These are phyloP conservation scores for Ptychadena robeensis DNA, from an alignment of 2,797 vertebrate species.

Conservation along the genomic window DNA sequence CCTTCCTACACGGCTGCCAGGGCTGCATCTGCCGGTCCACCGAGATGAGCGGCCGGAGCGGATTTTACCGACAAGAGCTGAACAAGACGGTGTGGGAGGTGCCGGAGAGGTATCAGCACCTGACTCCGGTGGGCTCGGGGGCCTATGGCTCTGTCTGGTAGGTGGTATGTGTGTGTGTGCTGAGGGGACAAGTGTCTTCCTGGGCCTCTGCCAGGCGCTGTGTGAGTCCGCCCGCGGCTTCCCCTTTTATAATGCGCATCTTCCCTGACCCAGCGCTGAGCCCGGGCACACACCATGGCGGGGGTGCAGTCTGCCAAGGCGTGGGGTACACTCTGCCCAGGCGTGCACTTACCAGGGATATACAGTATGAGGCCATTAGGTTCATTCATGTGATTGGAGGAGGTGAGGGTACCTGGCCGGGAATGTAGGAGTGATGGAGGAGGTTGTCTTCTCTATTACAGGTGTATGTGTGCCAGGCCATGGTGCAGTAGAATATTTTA, in stretches of 20 bases:
- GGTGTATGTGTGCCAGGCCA: no score
- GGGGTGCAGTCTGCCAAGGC: no score
- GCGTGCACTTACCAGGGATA: neutral
- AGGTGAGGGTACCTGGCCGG: neutral
- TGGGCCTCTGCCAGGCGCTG: conserved; percentile 5
- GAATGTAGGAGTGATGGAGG: no score
- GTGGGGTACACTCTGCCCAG: neutral
- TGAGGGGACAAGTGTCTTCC: neutral
- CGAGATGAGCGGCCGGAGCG: conserved; percentile 83
- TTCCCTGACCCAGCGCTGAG: no score
- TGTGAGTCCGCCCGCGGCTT: neutral
- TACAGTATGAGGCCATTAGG: no score
- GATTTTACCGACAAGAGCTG: conserved; percentile 92
- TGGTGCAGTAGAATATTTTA: no score
- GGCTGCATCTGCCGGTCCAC: conserved; percentile 3
- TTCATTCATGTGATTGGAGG: neutral
- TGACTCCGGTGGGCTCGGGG: conserved; percentile 93
- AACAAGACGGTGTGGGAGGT: conserved; percentile 98
- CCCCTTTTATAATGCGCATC: neutral
- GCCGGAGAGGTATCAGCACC: conserved; percentile 91
- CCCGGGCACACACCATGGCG: no score
- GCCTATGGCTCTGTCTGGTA: conserved; percentile 96
- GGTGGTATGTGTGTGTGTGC: neutral
- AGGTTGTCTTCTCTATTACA: no score
- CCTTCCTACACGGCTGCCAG: conserved; percentile 14